Conservation (phyloP, 2,797 vertebrate species). For the Gorsachius magnificus region DNA sequence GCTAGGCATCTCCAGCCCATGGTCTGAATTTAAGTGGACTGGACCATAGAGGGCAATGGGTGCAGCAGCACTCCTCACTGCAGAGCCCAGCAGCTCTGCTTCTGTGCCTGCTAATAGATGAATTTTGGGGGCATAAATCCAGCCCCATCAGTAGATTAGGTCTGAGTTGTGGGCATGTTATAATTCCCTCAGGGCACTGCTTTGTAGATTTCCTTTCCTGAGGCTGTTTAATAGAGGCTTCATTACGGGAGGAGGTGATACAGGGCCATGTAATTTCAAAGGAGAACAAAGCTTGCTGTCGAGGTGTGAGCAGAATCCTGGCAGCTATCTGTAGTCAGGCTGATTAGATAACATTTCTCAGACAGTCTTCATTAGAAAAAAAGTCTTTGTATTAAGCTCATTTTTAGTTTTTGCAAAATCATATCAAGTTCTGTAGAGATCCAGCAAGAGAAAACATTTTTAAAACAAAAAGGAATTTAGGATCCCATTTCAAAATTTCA, state of each 20-base stretch:
- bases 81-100: background rate
- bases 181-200: background rate
- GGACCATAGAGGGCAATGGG: background rate
- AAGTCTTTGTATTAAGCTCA: background rate
- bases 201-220: background rate
- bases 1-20: background rate
- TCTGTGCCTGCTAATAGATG: fast-evolving
- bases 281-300: conserved; percentile 5
- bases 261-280: conserved; percentile 7
- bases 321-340: background rate
- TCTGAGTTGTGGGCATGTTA: background rate
- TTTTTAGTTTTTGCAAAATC: background rate
- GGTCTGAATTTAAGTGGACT: background rate
- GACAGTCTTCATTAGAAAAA: background rate
- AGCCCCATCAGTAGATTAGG: background rate
- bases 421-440: background rate
- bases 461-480: background rate
- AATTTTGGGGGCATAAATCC: background rate
- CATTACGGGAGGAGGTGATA: background rate
- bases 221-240: conserved; percentile 12
- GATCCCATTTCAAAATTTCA: background rate
- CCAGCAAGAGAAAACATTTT: background rate
- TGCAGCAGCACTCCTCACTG: background rate
- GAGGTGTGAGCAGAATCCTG: conserved; percentile 14
- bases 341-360: background rate